Conservation (phyloP, 2,797 vertebrate species). For the Anisognathus igniventris region DNA sequence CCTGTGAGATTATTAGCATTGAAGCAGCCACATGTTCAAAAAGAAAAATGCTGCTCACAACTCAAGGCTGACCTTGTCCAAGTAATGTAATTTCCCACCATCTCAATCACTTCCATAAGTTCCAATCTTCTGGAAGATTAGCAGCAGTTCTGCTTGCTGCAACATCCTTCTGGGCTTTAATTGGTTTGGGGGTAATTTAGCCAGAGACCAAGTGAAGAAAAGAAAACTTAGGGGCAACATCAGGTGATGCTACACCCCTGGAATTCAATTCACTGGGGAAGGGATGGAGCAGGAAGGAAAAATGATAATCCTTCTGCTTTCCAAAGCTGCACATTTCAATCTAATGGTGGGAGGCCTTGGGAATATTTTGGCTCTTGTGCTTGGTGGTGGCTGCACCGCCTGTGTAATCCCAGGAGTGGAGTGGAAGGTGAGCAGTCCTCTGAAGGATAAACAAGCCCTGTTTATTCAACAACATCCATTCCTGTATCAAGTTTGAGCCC, state of each 20-base stretch:
- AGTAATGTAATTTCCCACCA: not conserved
- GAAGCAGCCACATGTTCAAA: not conserved
- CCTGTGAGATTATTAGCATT: not conserved
- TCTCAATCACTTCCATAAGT: not conserved
- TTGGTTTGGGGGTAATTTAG: not conserved
- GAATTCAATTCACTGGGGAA: not conserved
- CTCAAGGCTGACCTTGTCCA: not conserved
- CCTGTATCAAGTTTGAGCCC: fast-evolving
- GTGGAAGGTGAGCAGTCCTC: fast-evolving
- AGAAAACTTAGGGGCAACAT: not conserved
- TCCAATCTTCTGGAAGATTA: not conserved
- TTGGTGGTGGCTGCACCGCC: not conserved
- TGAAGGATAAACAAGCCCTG: fast-evolving
- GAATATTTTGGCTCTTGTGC: not conserved
- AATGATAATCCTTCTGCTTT: not conserved
- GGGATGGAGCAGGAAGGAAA: not conserved
- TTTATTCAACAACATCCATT: not conserved
- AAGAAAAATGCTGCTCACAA: not conserved
- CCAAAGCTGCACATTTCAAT: not conserved
- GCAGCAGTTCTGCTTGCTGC: not conserved
- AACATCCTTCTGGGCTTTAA: not conserved
- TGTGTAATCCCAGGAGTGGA: not conserved
- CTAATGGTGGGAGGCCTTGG: not conserved
- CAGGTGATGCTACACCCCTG: not conserved
- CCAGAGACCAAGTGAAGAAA: not conserved